Base-by-base conservation (phyloP, 2,113 vertebrate species). In the Sisor rabdophorus region DNA sequence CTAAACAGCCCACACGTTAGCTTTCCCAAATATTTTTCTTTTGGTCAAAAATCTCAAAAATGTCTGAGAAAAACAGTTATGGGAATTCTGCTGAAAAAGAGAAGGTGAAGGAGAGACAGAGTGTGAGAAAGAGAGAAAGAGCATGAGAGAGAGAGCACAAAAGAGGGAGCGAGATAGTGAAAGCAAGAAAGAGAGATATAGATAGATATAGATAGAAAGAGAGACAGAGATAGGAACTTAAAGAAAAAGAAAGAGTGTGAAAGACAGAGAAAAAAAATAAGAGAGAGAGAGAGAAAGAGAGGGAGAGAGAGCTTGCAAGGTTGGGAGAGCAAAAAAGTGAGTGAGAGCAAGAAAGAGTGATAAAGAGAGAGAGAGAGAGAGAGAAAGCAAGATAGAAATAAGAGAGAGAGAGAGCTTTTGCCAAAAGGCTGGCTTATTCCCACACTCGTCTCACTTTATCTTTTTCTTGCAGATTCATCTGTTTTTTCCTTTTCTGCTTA, bases 361-460 rank as follows among this genome's bases (percentile, higher is more conserved):
- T 16, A 54, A 69, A 82, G 79, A 80, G 73, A 67, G 75, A 69
- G 50, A 54, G 56, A 26, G 67, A 30, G 44, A 69, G 22, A 70
- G 24, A 48, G 53, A 79, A 65, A 79, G 83, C 32, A 13, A 71
- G 58, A 30, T 32, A 63, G 53, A 69, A 47, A 50, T 26, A 72
- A 61, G 60, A 70, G n/a, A 67, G 71, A 60, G 52, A 26, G 77
- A 30, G 20, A 77, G 7, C 68, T 73, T 82, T 58, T 79, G 87
- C 85, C 85, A 89, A 89, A 89, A 88, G 83, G 78, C 88, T 89
- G 86, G 87, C 84, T 87, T 86, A 88, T 92, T 92, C 91, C 90
- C 91, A 92, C 90, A 90, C 89, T 88, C 87, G 74, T 71, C 84
- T 87, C 77, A 67, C 78, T 67, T 61, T 26, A 47, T 63, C 64